Evolutionary conservation across 2,797 vertebrate species (phyloP).

Genomic region (Neoniphon sammara): DNA sequence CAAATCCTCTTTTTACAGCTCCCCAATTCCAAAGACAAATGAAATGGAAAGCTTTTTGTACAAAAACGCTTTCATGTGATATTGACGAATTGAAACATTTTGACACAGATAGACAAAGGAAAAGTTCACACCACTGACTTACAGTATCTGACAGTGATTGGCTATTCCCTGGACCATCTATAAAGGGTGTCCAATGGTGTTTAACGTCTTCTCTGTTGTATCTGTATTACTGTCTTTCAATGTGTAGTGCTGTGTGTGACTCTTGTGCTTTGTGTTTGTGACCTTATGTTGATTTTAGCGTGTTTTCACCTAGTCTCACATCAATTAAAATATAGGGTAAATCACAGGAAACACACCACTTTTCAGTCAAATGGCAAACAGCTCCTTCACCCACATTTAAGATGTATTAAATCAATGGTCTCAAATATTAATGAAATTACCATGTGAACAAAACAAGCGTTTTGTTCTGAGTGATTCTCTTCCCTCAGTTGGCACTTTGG

Average conservation of each 20-base stretch:
- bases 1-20: slow-evolving; percentile 80
- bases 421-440: slow-evolving; percentile 53
- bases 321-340: slow-evolving; percentile 29
- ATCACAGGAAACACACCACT: slow-evolving; percentile 59
- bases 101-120: slow-evolving; percentile 58
- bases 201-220: slow-evolving; percentile 77
- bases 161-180: slow-evolving; percentile 85
- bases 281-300: slow-evolving; percentile 61
- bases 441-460: slow-evolving; percentile 27
- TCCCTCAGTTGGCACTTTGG: slow-evolving; percentile 71
- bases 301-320: slow-evolving; percentile 41
- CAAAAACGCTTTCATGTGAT: slow-evolving; percentile 73
- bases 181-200: slow-evolving; percentile 86
- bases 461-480: slow-evolving; percentile 75
- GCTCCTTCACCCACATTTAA: slow-evolving; percentile 55
- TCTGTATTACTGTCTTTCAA: slow-evolving; percentile 70
- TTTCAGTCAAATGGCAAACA: slow-evolving; percentile 18
- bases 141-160: slow-evolving; percentile 77
- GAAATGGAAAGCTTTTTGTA: slow-evolving; percentile 75
- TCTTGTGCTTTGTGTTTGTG: slow-evolving; percentile 69
- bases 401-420: slow-evolving; percentile 45
- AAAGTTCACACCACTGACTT: slow-evolving; percentile 64
- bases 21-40: slow-evolving; percentile 65
- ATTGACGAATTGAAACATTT: slow-evolving; percentile 37
- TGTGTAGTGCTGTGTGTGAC: slow-evolving; percentile 68